Evolutionary conservation across 1,140 invertebrate genomes (phyloP), one percentile per base, ranked within the genome.

Genomic region (Sycobia sp.): DNA sequence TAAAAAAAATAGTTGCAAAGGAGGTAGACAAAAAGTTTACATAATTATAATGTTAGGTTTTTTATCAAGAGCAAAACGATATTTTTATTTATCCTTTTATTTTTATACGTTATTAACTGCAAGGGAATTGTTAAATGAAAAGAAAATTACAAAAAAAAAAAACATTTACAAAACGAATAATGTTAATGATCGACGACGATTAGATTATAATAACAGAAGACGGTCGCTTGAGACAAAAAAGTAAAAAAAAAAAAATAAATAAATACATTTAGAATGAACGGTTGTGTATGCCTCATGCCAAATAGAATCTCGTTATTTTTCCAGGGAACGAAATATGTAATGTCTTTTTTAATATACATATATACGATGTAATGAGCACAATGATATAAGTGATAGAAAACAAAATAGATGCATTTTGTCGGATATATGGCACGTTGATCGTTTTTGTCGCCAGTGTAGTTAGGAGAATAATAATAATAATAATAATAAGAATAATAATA

Each of bases 11-110:
- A 43, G 5, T 43, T 43, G 41, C 5, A 41, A 57, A 22, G 32
- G 32, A 46, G 32, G 27, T 50, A 51, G 39, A 41, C n/a, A 51
- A 60, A 50, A 46, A 29, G 47, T 36, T 47, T 53, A 47, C 55
- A 49, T 54, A 51, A 53, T 46, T 41, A 62, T 68, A 69, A 73
- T 62, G 62, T 71, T 74, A 73, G 66, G 64, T 72, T 73, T 72
- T 76, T 73, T 73, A 75, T 72, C 69, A 53, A 73, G 61, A 75
- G 67, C 43, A 71, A 67, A 73, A 69, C 53, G 60, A 73, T 76
- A 75, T 76, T 76, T 76, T 77, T 74, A 72, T 77, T 78, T 76
- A 70, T 69, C 67, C 59, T 63, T 71, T 78, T 78, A 75, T 78
- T 78, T 78, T 77, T 77, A 72, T 74, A 72, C 65, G 57, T 69